Base-by-base conservation (phyloP, 2,888 invertebrate species). In the Adelognathus sp. region DNA sequence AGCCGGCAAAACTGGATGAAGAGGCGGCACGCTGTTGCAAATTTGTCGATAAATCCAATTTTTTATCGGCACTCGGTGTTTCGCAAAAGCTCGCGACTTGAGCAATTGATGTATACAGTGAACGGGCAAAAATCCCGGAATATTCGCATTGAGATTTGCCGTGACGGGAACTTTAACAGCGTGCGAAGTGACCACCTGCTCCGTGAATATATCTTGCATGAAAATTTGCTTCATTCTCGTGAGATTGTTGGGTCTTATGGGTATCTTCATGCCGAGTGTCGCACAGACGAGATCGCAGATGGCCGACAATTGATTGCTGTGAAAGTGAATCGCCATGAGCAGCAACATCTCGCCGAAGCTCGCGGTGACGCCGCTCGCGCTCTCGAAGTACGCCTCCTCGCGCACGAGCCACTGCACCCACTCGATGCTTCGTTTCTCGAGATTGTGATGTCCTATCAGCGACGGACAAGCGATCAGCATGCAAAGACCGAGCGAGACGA, bases 101-200 rank as follows among this genome's bases (percentile, higher is more conserved):
- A 99, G 92, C 52, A 99, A 92, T 89, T 99, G 99, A 89, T 98
- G 98, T 84, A 99, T 98, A 90, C 99, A 99, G 91, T 99, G 98
- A 14, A 99, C 97, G 0, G 99, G 98, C 67, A 99, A 92, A 91
- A 98, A 98, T 6, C 98, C 98, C 0, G 96, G 95, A 87, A 98
- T 96, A 85, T 96, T 96, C 39, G 97, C 97, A 92, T 96, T 98
- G 18, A 99, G 93, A 86, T 95, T 96, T 0, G 94, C 94, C 0
- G 99, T 99, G 0, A 99, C 98, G 0, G 98, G 98, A 0, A 99
- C 98, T 90, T 98, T 97, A 0, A 98, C 97, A 0, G 99, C 99
- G 92, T 98, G 98, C 0, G 97, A 95, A 2, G 99, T 98, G 0
- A 99, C 98, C 39, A 98, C 97, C 93, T 98, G 98, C 91, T 99